phyloP scores from a whole-genome alignment of 2,888 invertebrate species.

The Melinopterus prodromus region DNA sequence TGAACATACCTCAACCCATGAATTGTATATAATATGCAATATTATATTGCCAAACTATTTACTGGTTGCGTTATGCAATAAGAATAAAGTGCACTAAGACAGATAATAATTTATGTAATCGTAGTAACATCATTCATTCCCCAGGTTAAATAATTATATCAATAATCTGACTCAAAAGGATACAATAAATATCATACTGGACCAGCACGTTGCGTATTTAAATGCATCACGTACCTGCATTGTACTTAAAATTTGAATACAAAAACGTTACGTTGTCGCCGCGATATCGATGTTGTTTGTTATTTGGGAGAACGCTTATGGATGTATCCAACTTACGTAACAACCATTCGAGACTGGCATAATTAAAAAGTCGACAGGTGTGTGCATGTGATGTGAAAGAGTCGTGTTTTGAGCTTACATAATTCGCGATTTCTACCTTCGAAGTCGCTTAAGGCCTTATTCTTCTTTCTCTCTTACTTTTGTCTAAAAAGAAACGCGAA shows the following conservation, averaged over 20 bases:
- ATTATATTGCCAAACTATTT: too few relatives aligned
- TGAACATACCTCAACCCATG: too few relatives aligned
- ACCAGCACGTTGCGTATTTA: neutral
- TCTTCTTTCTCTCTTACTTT: slow-evolving; percentile 4
- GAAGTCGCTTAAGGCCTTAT: neutral
- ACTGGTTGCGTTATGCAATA: too few relatives aligned
- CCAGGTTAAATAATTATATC: too few relatives aligned
- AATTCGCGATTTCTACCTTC: neutral
- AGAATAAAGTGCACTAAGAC: too few relatives aligned
- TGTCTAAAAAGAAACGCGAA: neutral
- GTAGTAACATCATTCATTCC: too few relatives aligned
- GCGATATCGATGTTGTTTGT: neutral
- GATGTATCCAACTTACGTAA: neutral
- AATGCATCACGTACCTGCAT: neutral
- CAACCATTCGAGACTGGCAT: neutral
- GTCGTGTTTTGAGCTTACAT: neutral
- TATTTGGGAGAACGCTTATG: neutral
- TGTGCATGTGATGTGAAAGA: slow-evolving; percentile 4
- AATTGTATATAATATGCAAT: too few relatives aligned
- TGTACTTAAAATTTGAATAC: neutral
- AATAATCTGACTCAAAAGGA: too few relatives aligned
- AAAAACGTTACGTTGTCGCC: neutral
- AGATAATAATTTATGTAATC: too few relatives aligned
- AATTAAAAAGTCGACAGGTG: slow-evolving; percentile 4
- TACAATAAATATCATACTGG: too few relatives aligned